Base-by-base conservation (phyloP, 2,113 vertebrate species). In the Malurus alboscapulatus region DNA sequence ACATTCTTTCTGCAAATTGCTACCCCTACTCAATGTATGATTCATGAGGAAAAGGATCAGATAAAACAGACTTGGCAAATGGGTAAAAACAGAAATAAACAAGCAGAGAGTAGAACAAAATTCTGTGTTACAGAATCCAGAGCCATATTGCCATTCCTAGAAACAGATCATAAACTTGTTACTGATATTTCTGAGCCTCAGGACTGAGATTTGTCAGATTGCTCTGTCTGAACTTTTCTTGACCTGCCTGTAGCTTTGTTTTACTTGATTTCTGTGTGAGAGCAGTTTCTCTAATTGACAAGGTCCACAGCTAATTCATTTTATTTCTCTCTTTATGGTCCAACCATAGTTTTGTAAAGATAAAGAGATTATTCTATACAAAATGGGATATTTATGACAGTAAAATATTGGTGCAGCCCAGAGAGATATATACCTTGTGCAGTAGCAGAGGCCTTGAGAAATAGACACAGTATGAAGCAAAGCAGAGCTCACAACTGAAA, bases 1-100 rank as follows among this genome's bases (percentile, higher is more conserved):
- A 95, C 79, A 92, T 95, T 77, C 76, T 81, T 88, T 69, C 90
- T 90, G 79, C 95, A 94, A 86, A 90, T 92, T 94, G 72, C 47
- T 95, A 92, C 48, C 92, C 83, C 51, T 84, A 69, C 73, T 93
- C 63, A 71, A 74, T 93, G 67, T 88, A 90, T 88, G 75, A 95
- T 96, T 93, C 90, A 95, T 91, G 87, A 94, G 88, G 71, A 90
- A 91, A 76, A 80, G 34, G 72, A 94, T 83, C 83, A 88, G 75
- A 90, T 59, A 90, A 53, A 93, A 93, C 24, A 90, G 85, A 81
- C 34, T 88, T 93, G 86, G 82, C 68, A 93, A 95, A 80, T 58
- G 63, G 18, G 9, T 73, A 90, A 63, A 80, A 94, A 86, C 26
- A 92, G 67, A 87, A 93, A 86, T 88, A 92, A 92, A 54, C 32